phyloP scores from a whole-genome alignment of 2,888 invertebrate genomes.

The Himalopsyche anomala region DNA sequence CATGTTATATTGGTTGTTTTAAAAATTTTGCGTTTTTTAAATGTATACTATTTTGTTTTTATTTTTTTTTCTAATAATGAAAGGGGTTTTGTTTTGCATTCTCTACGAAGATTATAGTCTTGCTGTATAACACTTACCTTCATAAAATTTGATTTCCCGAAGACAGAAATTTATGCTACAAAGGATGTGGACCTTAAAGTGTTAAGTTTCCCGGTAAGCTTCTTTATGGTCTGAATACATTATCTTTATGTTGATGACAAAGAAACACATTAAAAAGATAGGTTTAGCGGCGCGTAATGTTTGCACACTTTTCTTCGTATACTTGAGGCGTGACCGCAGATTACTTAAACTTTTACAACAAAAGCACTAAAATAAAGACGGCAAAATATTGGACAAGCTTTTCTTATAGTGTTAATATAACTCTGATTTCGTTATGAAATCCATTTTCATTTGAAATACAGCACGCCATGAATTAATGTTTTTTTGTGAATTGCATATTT shows the following conservation, averaged over 20 bases:
- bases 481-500: too few species aligned
- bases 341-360: not conserved
- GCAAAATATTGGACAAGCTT: not conserved
- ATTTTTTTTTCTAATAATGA: too few species aligned
- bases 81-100: not conserved
- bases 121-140: not conserved
- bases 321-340: conserved; percentile 22
- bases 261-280: conserved; percentile 31
- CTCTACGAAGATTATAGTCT: not conserved
- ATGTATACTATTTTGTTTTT: too few species aligned
- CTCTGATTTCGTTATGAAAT: too few species aligned
- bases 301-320: not conserved
- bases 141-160: not conserved
- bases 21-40: too few species aligned
- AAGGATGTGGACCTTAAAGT: conserved; percentile 26
- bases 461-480: too few species aligned
- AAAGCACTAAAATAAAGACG: not conserved
- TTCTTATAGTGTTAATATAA: not conserved
- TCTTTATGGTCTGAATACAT: conserved; percentile 34
- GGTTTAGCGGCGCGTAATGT: conserved; percentile 31
- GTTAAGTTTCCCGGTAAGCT: conserved; percentile 22
- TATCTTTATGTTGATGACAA: conserved; percentile 34
- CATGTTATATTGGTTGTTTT: too few species aligned
- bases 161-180: not conserved
- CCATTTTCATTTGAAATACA: too few species aligned